These are phyloP conservation scores for Dorcus parallelipipedus DNA, from an alignment of 2,888 invertebrate genomes.

Conservation along the genomic window DNA sequence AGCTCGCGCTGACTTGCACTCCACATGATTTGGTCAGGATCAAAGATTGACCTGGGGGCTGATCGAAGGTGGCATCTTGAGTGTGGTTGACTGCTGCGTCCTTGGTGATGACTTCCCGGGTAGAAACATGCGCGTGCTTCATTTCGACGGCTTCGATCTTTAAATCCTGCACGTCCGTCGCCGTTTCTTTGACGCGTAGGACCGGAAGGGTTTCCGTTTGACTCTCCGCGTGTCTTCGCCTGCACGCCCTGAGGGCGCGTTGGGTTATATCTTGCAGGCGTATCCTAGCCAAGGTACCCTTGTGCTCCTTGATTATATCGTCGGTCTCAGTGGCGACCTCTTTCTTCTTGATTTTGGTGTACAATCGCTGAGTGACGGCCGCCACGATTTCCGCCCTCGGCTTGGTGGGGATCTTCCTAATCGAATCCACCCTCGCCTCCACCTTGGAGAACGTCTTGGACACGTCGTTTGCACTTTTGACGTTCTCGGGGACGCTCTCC, in stretches of 20 bases:
- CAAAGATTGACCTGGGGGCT: conserved; percentile 4
- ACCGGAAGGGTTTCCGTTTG: conserved; percentile 55
- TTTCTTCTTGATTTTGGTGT: conserved; percentile 59
- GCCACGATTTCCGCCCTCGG: conserved; percentile 66
- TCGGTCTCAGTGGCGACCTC: conserved; percentile 43
- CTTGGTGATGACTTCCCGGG: conserved; percentile 47
- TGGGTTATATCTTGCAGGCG: conserved; percentile 58
- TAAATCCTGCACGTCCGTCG: conserved; percentile 56
- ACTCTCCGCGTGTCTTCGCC: conserved; percentile 55
- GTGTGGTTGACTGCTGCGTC: conserved; percentile 50
- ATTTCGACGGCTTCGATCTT: conserved; percentile 46
- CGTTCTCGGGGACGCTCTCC: not conserved
- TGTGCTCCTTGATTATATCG: conserved; percentile 25
- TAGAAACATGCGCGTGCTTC: conserved; percentile 44
- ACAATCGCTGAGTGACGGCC: conserved; percentile 66
- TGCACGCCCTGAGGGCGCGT: conserved; percentile 54
- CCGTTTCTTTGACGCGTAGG: conserved; percentile 57
- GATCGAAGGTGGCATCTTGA: conserved; percentile 35
- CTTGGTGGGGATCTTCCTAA: conserved; percentile 43
- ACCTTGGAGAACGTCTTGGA: conserved; percentile 24
- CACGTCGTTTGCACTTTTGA: not conserved
- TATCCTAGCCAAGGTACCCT: conserved; percentile 48
- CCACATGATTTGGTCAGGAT: conserved; percentile 23
- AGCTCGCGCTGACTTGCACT: conserved; percentile 18
- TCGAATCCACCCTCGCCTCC: conserved; percentile 36